Evolutionary conservation across 2,797 vertebrate genomes (phyloP), one percentile per base, ranked within the genome.

Genomic region (Sorex maritimensis): DNA sequence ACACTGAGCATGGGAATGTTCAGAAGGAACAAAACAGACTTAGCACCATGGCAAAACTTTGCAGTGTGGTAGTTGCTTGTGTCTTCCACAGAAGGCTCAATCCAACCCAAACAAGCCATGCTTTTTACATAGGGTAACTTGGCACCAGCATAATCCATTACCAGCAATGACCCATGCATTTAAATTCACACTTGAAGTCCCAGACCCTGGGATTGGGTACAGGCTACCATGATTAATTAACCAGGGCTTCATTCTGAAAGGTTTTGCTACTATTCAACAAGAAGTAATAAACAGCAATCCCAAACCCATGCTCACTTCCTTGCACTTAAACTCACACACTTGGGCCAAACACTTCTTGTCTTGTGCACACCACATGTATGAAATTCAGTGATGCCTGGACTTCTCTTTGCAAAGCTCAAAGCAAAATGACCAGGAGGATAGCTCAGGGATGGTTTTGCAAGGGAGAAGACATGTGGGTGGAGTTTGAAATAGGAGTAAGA

Each of bases 401-500:
- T 86, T 92, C 44, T 72, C 63, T 34, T 92, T 17, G n/a, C 63
- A 55, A 8, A 71, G 69, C 28, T 95, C 44, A 34, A 78, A 71
- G 61, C 21, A 80, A 30, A 24, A 28, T 10, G 4, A 30, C 12
- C 24, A 4, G 28, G 13, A 88, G 23, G 26, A 68, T 1, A 15
- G 10, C 30, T 52, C 26, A 4, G 30, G 5, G 86, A 88, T 17
- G 81, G 6, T 3, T 88, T 88, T 68, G 14, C 30, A 28, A 3
- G 12, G 6, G 15, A 67, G 26, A 49, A 24, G 26, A 77, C 6
- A 13, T 24, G 17, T 4, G 21, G n/a, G 52, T 24, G 1, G 4
- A 73, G 19, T 87, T 92, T 44, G 72, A 78, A 92, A 85, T 68
- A 34, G 34, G 49, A 92, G 28, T 63, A 65, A 78, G 68, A 86